phyloP scores from a whole-genome alignment of 1,140 invertebrate genomes.

The Rhagoletis pomonella region DNA sequence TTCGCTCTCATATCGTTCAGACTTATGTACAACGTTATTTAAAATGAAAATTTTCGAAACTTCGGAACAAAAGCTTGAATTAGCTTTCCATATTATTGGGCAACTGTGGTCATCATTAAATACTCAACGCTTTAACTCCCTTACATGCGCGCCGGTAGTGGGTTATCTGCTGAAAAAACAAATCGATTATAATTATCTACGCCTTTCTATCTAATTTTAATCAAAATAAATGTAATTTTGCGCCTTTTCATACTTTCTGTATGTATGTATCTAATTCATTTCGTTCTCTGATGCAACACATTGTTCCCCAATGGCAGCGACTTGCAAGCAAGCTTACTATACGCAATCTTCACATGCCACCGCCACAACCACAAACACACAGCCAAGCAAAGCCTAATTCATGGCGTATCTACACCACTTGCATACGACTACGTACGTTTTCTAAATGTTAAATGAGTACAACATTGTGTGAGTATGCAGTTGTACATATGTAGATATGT shows the following conservation, averaged over 20 bases:
- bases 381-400: background rate
- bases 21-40: too few relatives aligned
- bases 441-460: background rate
- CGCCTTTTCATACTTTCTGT: background rate
- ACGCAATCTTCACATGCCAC: slow-evolving; percentile 6
- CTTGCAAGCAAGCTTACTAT: background rate
- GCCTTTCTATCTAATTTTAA: background rate
- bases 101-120: too few relatives aligned
- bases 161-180: too few relatives aligned
- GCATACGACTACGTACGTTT: background rate
- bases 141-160: too few relatives aligned
- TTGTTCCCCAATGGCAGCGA: background rate
- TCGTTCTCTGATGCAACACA: background rate
- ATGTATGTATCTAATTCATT: background rate
- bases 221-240: background rate
- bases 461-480: too few relatives aligned
- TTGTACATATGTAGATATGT: background rate
- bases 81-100: too few relatives aligned
- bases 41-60: too few relatives aligned
- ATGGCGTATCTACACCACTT: background rate
- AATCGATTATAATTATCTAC: too few relatives aligned
- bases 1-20: too few relatives aligned
- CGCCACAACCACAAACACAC: background rate
- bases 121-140: too few relatives aligned
- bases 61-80: too few relatives aligned